A percentile compares a stretch with the other conserved stretches of the same genome.
phyloP scores from a whole-genome alignment of 1,140 invertebrate genomes.

The Brachionus rubens region DNA sequence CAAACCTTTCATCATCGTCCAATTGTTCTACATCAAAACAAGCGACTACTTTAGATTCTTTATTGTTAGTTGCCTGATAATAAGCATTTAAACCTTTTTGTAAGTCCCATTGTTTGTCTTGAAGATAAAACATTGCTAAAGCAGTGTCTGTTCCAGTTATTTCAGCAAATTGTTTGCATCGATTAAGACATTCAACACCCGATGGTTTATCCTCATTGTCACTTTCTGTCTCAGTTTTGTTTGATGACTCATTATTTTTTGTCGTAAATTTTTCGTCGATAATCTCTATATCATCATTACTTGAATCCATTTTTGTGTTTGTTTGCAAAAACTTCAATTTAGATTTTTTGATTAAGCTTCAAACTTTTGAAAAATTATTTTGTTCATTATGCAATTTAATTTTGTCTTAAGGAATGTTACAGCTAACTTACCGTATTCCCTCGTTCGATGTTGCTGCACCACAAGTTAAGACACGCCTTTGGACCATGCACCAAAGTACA shows the following conservation, averaged over 20 bases:
- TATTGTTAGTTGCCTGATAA: constrained; percentile 53
- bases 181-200: constrained; percentile 15
- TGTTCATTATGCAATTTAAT: no score
- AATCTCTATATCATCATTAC: constrained; percentile 9
- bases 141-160: constrained; percentile 64
- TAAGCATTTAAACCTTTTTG: constrained; percentile 61
- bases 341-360: no score
- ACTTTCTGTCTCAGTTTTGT: neutral
- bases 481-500: no score
- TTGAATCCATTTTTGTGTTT: neutral
- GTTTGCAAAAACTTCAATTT: no score
- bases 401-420: no score
- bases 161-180: constrained; percentile 48
- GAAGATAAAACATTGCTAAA: constrained; percentile 65
- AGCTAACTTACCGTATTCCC: no score
- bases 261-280: neutral
- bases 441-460: no score
- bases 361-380: no score
- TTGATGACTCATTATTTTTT: neutral
- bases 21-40: constrained; percentile 28
- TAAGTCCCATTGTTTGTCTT: constrained; percentile 64
- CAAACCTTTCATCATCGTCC: constrained; percentile 16
- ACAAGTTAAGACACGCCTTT: no score
- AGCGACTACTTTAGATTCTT: constrained; percentile 46
- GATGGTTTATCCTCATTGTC: constrained; percentile 18